Conservation (phyloP, 2,888 invertebrate species). For the Notodonta ziczac region DNA sequence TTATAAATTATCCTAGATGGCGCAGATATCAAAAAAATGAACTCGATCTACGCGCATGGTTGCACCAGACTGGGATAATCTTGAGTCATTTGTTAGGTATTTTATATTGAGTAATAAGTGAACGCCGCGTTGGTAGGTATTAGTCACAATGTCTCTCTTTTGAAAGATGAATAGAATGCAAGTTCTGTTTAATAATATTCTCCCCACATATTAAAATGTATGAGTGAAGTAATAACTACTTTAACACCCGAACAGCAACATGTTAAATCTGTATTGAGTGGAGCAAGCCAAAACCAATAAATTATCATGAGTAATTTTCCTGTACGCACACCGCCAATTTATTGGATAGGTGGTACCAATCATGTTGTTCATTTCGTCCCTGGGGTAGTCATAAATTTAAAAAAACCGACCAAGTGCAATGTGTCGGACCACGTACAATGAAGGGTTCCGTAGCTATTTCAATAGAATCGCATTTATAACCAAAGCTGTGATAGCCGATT, state of each 20-base stretch:
- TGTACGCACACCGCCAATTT: constrained; percentile 28
- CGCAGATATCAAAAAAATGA: neutral
- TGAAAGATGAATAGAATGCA: constrained; percentile 13
- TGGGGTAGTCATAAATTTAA: constrained; percentile 17
- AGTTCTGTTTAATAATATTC: constrained; percentile 11
- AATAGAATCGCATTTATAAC: too few species aligned
- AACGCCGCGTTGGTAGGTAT: constrained; percentile 11
- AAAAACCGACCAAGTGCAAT: constrained; percentile 1
- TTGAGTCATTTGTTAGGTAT: constrained; percentile 14
- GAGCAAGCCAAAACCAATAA: constrained; percentile 24
- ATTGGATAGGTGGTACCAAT: constrained; percentile 23
- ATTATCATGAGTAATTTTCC: constrained; percentile 32
- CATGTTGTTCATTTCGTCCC: constrained; percentile 26
- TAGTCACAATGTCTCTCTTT: constrained; percentile 29
- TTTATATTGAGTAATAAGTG: constrained; percentile 22
- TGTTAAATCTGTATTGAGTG: constrained; percentile 14
- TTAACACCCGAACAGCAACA: constrained; percentile 7
- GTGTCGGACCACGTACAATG: too few species aligned
- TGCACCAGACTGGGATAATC: neutral
- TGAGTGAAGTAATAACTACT: neutral
- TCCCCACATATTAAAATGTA: too few species aligned
- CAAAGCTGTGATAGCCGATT: too few species aligned
- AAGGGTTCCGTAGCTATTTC: too few species aligned
- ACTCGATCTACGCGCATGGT: neutral
- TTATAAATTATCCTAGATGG: too few species aligned